A percentile compares a stretch with the other conserved stretches of the same genome.
Conservation (phyloP, 2,113 vertebrate species). For the Dromiciops gliroides region DNA sequence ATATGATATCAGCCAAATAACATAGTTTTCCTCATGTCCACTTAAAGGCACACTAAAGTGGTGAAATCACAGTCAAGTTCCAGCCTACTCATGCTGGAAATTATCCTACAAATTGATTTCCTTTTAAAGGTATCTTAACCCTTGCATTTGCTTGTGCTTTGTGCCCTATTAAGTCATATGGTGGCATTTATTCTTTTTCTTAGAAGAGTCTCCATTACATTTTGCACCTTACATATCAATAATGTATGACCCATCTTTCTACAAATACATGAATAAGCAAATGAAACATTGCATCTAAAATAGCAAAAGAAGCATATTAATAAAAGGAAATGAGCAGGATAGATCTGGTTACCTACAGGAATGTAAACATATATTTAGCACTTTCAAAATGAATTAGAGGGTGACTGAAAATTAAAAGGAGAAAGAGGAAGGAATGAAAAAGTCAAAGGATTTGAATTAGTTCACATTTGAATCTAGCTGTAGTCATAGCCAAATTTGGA, state of each 20-base stretch:
- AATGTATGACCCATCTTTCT: neutral
- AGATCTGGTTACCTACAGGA: neutral
- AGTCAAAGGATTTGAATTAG: neutral
- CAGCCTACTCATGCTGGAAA: too few relatives aligned
- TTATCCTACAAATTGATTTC: too few relatives aligned
- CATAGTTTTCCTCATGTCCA: too few relatives aligned
- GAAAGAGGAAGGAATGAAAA: neutral
- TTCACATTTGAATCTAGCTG: neutral
- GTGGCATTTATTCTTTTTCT: neutral
- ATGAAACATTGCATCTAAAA: neutral
- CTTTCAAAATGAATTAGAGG: neutral
- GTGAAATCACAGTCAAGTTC: too few relatives aligned
- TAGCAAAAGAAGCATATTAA: neutral
- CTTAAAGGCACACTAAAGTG: too few relatives aligned
- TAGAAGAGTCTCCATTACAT: neutral
- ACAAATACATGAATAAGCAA: neutral
- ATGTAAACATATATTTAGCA: neutral
- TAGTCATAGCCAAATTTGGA: neutral
- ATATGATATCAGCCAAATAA: too few relatives aligned
- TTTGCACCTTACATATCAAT: neutral
- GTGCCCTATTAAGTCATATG: too few relatives aligned
- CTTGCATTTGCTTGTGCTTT: too few relatives aligned
- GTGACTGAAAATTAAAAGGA: neutral
- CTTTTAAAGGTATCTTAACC: too few relatives aligned
- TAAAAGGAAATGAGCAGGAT: neutral